Conservation (phyloP, 1,140 invertebrate genomes). For the Schlechtendalia chinensis region DNA sequence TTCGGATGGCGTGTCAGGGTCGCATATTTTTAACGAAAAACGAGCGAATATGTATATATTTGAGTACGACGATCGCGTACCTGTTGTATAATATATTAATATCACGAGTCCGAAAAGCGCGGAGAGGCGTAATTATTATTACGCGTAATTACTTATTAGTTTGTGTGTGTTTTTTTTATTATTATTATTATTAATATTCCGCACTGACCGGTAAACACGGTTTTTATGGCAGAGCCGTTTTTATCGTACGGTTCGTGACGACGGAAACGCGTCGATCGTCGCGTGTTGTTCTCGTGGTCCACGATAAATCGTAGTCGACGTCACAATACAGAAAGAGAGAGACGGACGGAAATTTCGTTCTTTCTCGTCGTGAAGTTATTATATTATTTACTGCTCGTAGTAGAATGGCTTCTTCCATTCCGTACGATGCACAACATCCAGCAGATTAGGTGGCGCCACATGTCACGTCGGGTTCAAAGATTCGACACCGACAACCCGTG, state of each 20-base stretch:
- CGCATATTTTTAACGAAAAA: neutral
- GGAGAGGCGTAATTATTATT: neutral
- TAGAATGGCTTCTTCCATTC: conserved; percentile 26
- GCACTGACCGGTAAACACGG: too few species aligned
- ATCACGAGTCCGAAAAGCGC: neutral
- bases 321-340: neutral
- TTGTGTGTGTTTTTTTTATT: conserved; percentile 4
- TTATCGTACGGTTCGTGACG: too few species aligned
- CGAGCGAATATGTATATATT: neutral
- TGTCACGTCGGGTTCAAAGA: conserved; percentile 40
- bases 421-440: conserved; percentile 20
- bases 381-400: conserved; percentile 35
- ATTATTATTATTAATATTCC: too few species aligned
- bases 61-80: too few species aligned
- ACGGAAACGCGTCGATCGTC: neutral
- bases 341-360: neutral
- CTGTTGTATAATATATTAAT: too few species aligned
- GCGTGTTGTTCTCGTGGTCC: neutral
- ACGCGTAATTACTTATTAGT: neutral
- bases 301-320: neutral
- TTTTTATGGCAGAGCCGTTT: too few species aligned
- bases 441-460: conserved; percentile 49
- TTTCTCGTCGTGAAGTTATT: neutral
- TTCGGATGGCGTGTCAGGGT: neutral
- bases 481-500: conserved; percentile 43